These are phyloP conservation scores for Dasypus novemcinctus DNA, from an alignment of 2,113 vertebrate genomes.

Conservation along the genomic window DNA sequence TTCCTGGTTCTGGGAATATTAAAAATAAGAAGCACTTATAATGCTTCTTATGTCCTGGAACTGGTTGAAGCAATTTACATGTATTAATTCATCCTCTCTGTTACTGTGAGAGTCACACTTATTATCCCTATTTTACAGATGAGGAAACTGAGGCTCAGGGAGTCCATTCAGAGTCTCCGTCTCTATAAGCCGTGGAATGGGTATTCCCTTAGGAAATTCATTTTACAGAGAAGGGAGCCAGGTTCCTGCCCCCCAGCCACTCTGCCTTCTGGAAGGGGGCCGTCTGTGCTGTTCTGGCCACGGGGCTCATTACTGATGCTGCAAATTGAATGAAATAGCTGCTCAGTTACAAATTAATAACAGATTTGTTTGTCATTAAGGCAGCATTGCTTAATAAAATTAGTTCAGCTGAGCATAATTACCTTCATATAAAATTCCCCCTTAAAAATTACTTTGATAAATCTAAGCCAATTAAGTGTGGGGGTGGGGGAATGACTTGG, in stretches of 20 bases:
- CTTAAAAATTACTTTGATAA: slow-evolving; percentile 88
- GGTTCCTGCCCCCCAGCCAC: not conserved
- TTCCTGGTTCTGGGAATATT: not conserved
- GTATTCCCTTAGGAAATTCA: not conserved
- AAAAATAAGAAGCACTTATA: not conserved
- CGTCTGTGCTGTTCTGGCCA: not conserved
- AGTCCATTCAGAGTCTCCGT: not conserved
- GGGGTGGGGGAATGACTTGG: not conserved
- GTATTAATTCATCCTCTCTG: not conserved
- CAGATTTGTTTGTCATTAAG: slow-evolving; percentile 77
- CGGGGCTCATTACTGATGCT: slow-evolving; percentile 36
- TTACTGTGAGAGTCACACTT: not conserved
- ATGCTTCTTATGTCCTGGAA: not conserved
- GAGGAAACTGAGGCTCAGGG: not conserved
- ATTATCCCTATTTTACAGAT: not conserved
- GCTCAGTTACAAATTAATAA: slow-evolving; percentile 73
- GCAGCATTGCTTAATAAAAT: slow-evolving; percentile 83
- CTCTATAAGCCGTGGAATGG: not conserved
- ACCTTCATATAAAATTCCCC: slow-evolving; percentile 83
- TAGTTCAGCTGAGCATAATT: slow-evolving; percentile 86
- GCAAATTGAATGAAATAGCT: slow-evolving; percentile 67
- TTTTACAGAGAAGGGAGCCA: not conserved
- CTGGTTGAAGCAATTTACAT: not conserved
- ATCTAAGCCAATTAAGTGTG: slow-evolving; percentile 82
- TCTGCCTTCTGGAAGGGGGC: not conserved